Evolutionary conservation across 2,888 invertebrate genomes (phyloP).

Genomic region (Lepidocyrtoides sp.): DNA sequence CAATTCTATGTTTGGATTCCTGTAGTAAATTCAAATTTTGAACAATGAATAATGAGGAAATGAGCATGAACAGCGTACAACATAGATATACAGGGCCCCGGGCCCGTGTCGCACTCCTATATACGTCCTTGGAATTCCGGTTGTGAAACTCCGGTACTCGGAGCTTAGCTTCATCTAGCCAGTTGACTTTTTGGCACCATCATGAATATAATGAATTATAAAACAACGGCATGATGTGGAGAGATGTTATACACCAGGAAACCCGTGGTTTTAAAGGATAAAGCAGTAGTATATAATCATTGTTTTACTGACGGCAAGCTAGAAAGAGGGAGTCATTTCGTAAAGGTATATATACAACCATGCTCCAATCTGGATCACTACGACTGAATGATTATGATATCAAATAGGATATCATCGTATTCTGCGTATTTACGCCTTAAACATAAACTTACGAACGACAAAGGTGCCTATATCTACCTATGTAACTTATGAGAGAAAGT

Average conservation of each 20-base stretch:
- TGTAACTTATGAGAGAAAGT: neutral
- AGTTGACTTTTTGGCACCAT: no score
- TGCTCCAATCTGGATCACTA: no score
- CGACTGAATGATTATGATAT: no score
- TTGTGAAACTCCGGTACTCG: no score
- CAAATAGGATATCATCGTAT: neutral
- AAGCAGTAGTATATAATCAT: neutral
- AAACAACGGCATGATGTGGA: neutral
- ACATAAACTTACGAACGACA: no score
- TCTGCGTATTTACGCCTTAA: neutral
- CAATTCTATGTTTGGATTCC: neutral
- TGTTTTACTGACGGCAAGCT: no score
- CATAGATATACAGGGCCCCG: no score
- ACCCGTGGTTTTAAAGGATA: slow-evolving; percentile 7
- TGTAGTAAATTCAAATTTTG: slow-evolving; percentile 51
- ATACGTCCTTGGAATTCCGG: slow-evolving; percentile 26
- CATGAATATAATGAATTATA: slow-evolving; percentile 29
- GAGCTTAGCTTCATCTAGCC: no score
- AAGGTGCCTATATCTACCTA: neutral
- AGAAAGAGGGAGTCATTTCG: no score
- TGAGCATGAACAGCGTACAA: neutral
- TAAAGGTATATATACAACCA: no score
- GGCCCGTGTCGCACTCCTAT: neutral
- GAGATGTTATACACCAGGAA: no score
- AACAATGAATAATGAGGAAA: slow-evolving; percentile 34